Conservation (phyloP, 2,797 vertebrate species). For the Alca torda region DNA sequence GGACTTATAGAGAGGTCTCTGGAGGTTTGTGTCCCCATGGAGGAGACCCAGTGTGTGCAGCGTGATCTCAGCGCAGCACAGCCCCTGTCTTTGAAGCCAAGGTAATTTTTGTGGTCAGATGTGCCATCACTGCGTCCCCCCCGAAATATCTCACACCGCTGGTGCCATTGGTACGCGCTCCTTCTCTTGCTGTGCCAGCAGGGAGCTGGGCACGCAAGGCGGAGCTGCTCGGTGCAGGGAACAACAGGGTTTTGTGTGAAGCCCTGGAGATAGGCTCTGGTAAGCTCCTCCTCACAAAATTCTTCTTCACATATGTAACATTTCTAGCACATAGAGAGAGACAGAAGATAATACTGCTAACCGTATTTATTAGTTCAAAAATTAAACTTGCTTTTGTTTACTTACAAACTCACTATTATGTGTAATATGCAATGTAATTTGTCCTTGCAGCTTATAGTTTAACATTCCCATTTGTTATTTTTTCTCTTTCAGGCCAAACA, state of each 20-base stretch:
- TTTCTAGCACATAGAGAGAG: background rate
- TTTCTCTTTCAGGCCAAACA: slow-evolving; percentile 89
- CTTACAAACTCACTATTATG: background rate
- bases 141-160: background rate
- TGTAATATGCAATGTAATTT: background rate
- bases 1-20: background rate
- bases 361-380: background rate
- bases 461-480: background rate
- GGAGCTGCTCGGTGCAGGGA: background rate
- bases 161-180: accelerated
- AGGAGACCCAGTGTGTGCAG: background rate
- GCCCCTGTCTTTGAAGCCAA: background rate
- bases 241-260: background rate
- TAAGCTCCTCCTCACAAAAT: background rate
- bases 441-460: background rate
- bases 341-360: background rate
- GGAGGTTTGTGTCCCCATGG: background rate
- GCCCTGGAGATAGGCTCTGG: background rate
- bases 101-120: background rate
- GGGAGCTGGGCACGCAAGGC: background rate
- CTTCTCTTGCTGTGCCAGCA: background rate
- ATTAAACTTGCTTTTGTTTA: background rate
- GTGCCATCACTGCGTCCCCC: background rate
- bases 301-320: accelerated
- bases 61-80: background rate